Percentiles rank a stretch among this genome's conserved stretches.
These are phyloP conservation scores for Patella depressa DNA, from an alignment of 2,888 invertebrate genomes.

Conservation along the genomic window DNA sequence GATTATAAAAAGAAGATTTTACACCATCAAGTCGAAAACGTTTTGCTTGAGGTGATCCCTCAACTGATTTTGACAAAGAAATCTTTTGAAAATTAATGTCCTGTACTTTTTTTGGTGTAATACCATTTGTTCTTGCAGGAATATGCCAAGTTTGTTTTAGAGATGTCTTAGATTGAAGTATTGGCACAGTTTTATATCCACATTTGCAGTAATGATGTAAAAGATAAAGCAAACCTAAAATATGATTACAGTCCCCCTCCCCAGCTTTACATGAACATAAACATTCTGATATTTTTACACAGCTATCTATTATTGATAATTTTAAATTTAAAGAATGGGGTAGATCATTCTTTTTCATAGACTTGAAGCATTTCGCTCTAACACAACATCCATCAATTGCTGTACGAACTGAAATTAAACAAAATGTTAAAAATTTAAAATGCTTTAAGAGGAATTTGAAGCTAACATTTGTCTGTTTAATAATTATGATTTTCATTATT, in stretches of 20 bases:
- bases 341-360: not conserved
- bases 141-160: not conserved
- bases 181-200: not conserved
- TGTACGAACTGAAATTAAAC: not conserved
- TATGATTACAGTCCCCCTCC: not conserved
- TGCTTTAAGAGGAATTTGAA: too few species aligned
- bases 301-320: not conserved
- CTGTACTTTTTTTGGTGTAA: not conserved
- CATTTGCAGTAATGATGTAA: not conserved
- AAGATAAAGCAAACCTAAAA: not conserved
- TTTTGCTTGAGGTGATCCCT: not conserved
- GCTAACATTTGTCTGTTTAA: too few species aligned
- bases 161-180: not conserved
- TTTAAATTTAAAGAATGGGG: not conserved
- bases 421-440: not conserved
- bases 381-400: not conserved
- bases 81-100: not conserved
- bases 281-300: not conserved
- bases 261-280: conserved; percentile 1
- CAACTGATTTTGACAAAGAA: not conserved
- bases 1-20: not conserved
- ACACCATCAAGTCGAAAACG: not conserved
- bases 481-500: too few species aligned
- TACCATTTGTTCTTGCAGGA: not conserved
- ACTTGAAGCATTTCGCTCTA: not conserved